Conservation (phyloP, 2,888 invertebrate species). For the Netelia fuscicornis region DNA sequence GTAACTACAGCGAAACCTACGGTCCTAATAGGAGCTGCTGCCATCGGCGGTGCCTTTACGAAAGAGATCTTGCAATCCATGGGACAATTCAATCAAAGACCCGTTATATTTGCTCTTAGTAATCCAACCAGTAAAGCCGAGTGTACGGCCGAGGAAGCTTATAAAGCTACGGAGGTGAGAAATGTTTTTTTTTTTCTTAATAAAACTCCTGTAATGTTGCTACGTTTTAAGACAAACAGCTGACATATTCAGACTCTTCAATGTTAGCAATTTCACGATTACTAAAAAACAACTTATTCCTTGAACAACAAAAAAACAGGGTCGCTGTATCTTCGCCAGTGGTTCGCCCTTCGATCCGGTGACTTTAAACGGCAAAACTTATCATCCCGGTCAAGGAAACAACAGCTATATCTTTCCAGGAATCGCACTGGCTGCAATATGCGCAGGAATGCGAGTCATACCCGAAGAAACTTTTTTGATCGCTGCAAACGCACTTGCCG, state of each 20-base stretch:
- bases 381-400: constrained; percentile 98
- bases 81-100: constrained; percentile 93
- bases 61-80: constrained; percentile 93
- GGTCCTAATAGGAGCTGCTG: constrained; percentile 97
- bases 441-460: constrained; percentile 95
- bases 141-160: constrained; percentile 99
- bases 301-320: constrained; percentile 86
- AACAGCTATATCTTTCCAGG: constrained; percentile 99
- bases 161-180: constrained; percentile 92
- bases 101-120: constrained; percentile 98
- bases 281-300: not conserved
- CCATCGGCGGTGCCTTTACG: constrained; percentile 97
- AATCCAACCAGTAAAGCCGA: constrained; percentile 99
- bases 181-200: not conserved
- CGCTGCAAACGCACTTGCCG: constrained; percentile 94
- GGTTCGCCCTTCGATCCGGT: constrained; percentile 98
- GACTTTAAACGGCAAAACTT: constrained; percentile 91
- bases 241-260: not conserved
- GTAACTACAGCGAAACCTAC: constrained; percentile 93
- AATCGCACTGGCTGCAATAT: constrained; percentile 95
- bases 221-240: too few relatives aligned
- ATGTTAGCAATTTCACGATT: constrained; percentile 4
- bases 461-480: constrained; percentile 96
- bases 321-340: constrained; percentile 96
- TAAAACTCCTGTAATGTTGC: too few relatives aligned